Conservation (phyloP, 2,113 vertebrate genomes). For the Calidris pugnax region DNA sequence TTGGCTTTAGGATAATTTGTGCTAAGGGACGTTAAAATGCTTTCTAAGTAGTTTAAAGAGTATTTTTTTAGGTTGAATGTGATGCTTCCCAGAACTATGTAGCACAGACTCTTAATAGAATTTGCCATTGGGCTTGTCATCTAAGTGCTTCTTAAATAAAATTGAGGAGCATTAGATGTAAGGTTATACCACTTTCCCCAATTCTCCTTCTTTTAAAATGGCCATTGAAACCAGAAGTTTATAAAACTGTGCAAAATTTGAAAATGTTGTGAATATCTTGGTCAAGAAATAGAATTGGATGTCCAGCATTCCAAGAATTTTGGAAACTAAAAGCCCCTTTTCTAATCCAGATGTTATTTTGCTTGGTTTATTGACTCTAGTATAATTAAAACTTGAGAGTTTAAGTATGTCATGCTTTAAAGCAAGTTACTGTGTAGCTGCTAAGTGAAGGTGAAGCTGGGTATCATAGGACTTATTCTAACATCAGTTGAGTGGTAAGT, state of each 20-base stretch:
- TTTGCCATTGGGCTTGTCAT: not conserved
- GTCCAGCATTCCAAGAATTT: not conserved
- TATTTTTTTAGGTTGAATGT: not conserved
- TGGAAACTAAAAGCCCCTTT: not conserved
- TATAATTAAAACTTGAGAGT: not conserved
- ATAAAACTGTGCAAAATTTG: not conserved
- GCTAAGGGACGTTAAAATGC: not conserved
- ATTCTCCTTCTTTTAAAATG: not conserved
- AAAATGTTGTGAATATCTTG: not conserved
- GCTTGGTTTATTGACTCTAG: not conserved
- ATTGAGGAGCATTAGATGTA: not conserved
- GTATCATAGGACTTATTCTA: not conserved
- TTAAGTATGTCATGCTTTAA: not conserved
- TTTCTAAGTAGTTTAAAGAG: not conserved
- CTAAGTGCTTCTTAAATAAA: not conserved
- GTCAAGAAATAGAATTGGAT: not conserved
- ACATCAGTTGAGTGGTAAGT: too few relatives aligned
- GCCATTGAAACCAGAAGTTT: not conserved
- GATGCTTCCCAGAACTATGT: not conserved
- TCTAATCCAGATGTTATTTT: not conserved
- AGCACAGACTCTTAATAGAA: not conserved
- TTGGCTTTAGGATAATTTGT: not conserved
- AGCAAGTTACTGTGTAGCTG: not conserved
- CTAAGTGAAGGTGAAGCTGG: not conserved
- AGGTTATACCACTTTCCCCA: not conserved